These are phyloP conservation scores for Lordiphosa clarofinis DNA, from an alignment of 1,140 invertebrate genomes.

Conservation along the genomic window DNA sequence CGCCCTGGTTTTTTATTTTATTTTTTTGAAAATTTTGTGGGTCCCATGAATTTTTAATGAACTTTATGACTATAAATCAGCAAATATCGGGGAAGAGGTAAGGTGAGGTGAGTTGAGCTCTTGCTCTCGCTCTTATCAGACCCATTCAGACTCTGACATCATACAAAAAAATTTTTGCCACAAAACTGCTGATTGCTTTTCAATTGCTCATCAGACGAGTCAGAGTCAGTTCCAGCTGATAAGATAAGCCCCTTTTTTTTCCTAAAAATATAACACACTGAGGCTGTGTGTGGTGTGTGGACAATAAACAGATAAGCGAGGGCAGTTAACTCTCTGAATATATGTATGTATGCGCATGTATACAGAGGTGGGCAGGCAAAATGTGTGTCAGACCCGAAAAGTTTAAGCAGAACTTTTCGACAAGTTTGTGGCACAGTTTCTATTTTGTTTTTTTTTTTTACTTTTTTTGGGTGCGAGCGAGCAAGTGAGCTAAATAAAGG, in stretches of 20 bases:
- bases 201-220: conserved; percentile 37
- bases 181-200: conserved; percentile 34
- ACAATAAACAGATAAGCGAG: conserved; percentile 5
- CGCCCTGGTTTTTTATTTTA: conserved; percentile 21
- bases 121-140: conserved; percentile 3
- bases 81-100: neutral
- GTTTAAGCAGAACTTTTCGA: conserved; percentile 30
- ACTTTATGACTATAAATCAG: conserved; percentile 49
- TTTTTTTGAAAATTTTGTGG: conserved; percentile 19
- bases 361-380: neutral
- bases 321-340: conserved; percentile 6
- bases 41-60: conserved; percentile 49
- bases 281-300: conserved; percentile 14
- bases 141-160: neutral
- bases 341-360: neutral
- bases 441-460: neutral
- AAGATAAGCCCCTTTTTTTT: conserved; percentile 22
- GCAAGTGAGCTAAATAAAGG: conserved; percentile 18
- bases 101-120: conserved; percentile 4
- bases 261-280: conserved; percentile 10
- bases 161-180: conserved; percentile 22
- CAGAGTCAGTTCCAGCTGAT: conserved; percentile 18
- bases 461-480: conserved; percentile 18
- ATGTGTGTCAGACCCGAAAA: conserved; percentile 17
- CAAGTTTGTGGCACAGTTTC: conserved; percentile 62